Evolutionary conservation across 2,113 vertebrate genomes (phyloP).

Genomic region (Pachycephala philippinensis): DNA sequence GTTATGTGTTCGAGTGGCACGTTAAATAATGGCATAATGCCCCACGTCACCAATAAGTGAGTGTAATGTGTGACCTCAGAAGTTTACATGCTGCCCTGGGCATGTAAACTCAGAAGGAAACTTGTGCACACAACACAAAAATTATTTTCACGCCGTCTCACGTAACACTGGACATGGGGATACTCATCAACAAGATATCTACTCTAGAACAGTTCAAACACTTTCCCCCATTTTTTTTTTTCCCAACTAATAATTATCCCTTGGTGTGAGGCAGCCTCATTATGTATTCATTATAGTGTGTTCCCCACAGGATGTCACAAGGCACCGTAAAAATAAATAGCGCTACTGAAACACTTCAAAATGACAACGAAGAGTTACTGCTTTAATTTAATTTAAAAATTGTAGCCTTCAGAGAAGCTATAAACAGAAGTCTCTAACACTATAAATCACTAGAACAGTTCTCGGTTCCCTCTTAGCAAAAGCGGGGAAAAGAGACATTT

Average conservation of each 20-base stretch:
- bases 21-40: fast-evolving
- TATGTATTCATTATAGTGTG: background rate
- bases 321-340: background rate
- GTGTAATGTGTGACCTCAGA: background rate
- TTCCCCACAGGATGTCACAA: background rate
- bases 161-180: fast-evolving
- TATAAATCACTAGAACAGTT: background rate
- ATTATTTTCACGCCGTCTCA: background rate
- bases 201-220: background rate
- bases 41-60: fast-evolving
- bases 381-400: constrained; percentile 18
- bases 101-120: background rate
- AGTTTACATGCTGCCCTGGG: background rate
- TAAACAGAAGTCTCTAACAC: background rate
- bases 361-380: background rate
- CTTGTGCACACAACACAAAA: background rate
- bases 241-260: background rate
- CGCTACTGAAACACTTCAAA: background rate
- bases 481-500: background rate
- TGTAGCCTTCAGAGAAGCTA: background rate
- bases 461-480: background rate
- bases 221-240: background rate
- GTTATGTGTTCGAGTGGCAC: background rate
- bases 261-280: background rate
- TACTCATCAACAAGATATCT: background rate